Base-by-base conservation (phyloP, 2,888 invertebrate species). In the Spodoptera littoralis region DNA sequence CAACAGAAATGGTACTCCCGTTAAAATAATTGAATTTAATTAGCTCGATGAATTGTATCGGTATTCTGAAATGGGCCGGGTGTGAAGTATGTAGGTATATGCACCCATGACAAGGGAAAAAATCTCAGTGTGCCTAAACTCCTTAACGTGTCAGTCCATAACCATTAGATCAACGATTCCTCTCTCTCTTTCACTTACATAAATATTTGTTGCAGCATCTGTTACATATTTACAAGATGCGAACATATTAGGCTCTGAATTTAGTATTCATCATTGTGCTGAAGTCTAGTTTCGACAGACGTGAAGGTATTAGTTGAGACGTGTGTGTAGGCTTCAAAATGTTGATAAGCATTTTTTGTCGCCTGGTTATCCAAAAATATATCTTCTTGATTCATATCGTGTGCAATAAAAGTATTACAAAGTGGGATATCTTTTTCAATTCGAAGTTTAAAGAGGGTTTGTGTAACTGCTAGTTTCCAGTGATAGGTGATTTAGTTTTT, bases 251-350 rank as follows among this genome's bases (percentile, higher is more conserved):
- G 45, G 47, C n/a, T 62, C 49, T 22, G 45, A 62, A 57, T 60
- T 80, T 72, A 50, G 76, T 79, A 79, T 80, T 77, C 80, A 77
- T 68, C 77, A 61, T 63, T 60, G 75, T 58, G 56, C 70, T 68
- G 65, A 72, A 77, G 52, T 77, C 72, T 69, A 67, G 65, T 70
- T 79, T 70, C 8, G 45, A 53, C 65, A 70, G 60, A 77, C 71
- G 66, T 79, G 70, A 51, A 65, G 53, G 59, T 60, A 70, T 69
- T 78, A 72, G 72, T 65, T 48, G 69, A 65, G 58, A 44, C 64
- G 45, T 60, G 75, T 77, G 73, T 70, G 67, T 62, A 75, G 79
- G 60, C 63, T 73, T 65, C 53, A 45, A 58, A 59, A 56, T 8
- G 11, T 55, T 48, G 75, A 77, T 80, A 80, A 77, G 60, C 61